Conservation (phyloP, 1,140 invertebrate species). For the Diplogasteroides magnus region DNA sequence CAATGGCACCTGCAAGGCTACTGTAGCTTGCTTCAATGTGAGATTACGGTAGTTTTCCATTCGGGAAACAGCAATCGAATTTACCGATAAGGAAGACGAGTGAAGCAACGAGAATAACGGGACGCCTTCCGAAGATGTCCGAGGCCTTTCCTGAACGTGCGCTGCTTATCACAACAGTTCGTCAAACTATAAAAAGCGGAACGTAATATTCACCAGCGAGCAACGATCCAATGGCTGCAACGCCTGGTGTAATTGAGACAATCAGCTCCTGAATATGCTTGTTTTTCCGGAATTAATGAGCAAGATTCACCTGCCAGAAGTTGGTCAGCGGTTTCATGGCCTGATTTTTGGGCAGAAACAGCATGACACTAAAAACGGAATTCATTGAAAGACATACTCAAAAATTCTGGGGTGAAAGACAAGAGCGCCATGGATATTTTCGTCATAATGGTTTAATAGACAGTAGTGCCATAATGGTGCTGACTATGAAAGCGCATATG, state of each 20-base stretch:
- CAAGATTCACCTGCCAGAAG: too few species aligned
- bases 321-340: constrained; percentile 32
- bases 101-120: constrained; percentile 62
- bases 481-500: not conserved
- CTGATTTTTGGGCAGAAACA: constrained; percentile 56
- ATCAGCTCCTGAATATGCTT: constrained; percentile 33
- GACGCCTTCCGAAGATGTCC: constrained; percentile 61
- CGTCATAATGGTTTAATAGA: too few species aligned
- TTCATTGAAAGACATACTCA: not conserved
- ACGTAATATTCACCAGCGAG: constrained; percentile 56
- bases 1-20: constrained; percentile 61
- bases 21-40: too few species aligned
- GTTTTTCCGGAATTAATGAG: too few species aligned
- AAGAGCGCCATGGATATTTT: too few species aligned
- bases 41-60: too few species aligned
- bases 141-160: constrained; percentile 59
- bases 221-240: constrained; percentile 62
- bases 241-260: constrained; percentile 48
- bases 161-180: too few species aligned
- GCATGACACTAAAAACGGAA: constrained; percentile 58
- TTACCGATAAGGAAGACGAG: constrained; percentile 63
- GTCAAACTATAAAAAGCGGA: too few species aligned
- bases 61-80: too few species aligned
- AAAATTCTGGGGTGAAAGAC: not conserved
- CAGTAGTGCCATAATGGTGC: not conserved